Evolutionary conservation across 2,797 vertebrate species (phyloP).

Genomic region (Myripristis jacobus): DNA sequence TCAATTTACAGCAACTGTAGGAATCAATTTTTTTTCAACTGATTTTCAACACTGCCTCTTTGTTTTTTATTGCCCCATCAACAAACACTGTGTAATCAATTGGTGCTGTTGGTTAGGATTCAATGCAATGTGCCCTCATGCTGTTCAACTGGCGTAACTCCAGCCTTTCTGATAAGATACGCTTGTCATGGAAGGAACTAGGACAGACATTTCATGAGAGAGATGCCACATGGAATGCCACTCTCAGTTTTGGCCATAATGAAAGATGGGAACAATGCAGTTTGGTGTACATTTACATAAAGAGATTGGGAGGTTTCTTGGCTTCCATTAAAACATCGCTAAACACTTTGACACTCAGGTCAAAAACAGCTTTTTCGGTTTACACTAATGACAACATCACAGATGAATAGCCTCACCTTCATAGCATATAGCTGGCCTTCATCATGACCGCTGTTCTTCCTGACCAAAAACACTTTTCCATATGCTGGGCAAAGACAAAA

Average conservation of each 20-base stretch:
- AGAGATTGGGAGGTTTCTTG: not conserved
- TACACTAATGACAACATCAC: not conserved
- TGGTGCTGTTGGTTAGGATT: not conserved
- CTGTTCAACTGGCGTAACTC: not conserved
- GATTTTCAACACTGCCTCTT: too few species aligned
- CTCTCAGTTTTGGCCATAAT: not conserved
- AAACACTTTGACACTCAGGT: not conserved
- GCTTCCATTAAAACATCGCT: not conserved
- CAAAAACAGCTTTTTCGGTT: not conserved
- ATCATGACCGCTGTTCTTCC: conserved; percentile 92
- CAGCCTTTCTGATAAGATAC: not conserved
- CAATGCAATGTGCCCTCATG: not conserved
- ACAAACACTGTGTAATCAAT: not conserved
- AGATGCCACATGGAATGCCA: not conserved
- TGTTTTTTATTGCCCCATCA: too few species aligned
- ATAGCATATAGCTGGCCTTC: conserved; percentile 92
- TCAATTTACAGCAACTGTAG: too few species aligned
- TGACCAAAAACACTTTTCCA: conserved; percentile 94
- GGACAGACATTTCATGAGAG: not conserved
- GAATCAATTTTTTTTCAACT: too few species aligned
- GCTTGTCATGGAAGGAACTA: not conserved
- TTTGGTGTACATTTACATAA: not conserved
- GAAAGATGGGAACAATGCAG: not conserved
- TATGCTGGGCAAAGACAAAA: conserved; percentile 84
- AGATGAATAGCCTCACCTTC: conserved; percentile 83